A percentile compares a stretch with the other conserved stretches of the same genome.
These are phyloP conservation scores for Calcarius lapponicus DNA, from an alignment of 2,797 vertebrate genomes.

Conservation along the genomic window DNA sequence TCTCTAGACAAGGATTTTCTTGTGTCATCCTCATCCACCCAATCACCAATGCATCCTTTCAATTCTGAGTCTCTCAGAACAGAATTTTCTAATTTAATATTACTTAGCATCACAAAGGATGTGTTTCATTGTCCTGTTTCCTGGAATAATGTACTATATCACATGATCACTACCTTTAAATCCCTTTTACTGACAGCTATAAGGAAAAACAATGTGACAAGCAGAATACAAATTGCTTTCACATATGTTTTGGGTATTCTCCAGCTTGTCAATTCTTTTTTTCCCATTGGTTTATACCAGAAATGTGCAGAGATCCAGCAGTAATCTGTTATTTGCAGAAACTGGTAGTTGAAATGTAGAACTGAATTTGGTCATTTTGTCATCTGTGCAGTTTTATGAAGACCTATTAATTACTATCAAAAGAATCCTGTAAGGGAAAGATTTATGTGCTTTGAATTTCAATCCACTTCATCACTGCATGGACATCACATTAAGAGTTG, in stretches of 20 bases:
- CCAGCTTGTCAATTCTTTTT: not conserved
- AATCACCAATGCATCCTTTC: not conserved
- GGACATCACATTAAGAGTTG: not conserved
- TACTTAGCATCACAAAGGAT: not conserved
- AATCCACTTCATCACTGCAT: not conserved
- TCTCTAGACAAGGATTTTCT: not conserved
- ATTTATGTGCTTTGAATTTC: not conserved
- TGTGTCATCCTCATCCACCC: not conserved
- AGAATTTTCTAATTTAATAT: not conserved
- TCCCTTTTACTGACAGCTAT: not conserved
- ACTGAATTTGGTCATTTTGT: not conserved
- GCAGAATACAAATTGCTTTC: slow-evolving; percentile 6
- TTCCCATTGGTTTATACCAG: not conserved
- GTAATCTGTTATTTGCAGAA: not conserved
- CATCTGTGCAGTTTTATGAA: not conserved
- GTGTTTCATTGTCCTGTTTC: not conserved
- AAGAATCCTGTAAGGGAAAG: not conserved
- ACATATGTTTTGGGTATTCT: slow-evolving; percentile 12
- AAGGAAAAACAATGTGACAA: slow-evolving; percentile 7
- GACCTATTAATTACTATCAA: not conserved
- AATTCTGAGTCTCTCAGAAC: not conserved
- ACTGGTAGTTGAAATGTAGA: not conserved
- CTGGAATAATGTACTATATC: not conserved
- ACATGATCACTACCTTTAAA: not conserved
- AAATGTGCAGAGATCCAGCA: not conserved